Conservation (phyloP, 1,140 invertebrate species). For the Adelges cooleyi region DNA sequence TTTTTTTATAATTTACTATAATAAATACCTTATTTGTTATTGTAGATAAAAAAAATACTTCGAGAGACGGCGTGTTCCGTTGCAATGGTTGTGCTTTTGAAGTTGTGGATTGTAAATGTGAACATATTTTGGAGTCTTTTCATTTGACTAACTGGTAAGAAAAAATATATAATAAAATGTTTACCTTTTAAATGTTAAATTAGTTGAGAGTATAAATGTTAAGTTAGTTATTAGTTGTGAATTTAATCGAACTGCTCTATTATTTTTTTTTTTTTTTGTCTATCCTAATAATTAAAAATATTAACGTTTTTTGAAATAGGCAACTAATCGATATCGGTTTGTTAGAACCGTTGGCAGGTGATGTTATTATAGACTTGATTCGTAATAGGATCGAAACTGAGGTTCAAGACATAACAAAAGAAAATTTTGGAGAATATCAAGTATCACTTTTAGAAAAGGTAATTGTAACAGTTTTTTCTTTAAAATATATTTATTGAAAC, state of each 20-base stretch:
- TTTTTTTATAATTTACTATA: too few species aligned
- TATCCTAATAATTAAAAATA: conserved; percentile 36
- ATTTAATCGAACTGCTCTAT: too few species aligned
- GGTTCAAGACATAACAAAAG: conserved; percentile 46
- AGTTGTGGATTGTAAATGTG: conserved; percentile 58
- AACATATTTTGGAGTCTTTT: conserved; percentile 60
- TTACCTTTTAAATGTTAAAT: too few species aligned
- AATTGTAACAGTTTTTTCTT: background rate
- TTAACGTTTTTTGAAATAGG: conserved; percentile 35
- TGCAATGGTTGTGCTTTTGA: conserved; percentile 63
- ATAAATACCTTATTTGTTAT: too few species aligned
- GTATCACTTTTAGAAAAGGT: conserved; percentile 11
- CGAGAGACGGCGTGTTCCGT: conserved; percentile 43
- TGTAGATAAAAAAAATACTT: conserved; percentile 42
- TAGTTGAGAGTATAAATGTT: too few species aligned
- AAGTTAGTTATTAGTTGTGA: too few species aligned
- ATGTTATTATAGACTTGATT: conserved; percentile 67
- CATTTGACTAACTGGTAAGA: conserved; percentile 60
- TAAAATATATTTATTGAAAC: background rate
- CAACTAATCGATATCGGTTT: conserved; percentile 60
- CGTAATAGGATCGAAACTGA: conserved; percentile 68
- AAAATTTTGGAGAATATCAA: conserved; percentile 22
- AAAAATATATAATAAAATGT: too few species aligned
- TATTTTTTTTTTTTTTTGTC: too few species aligned
- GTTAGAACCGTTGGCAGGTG: conserved; percentile 64